Conservation (phyloP, 2,113 vertebrate species). For the Smithornis capensis region DNA sequence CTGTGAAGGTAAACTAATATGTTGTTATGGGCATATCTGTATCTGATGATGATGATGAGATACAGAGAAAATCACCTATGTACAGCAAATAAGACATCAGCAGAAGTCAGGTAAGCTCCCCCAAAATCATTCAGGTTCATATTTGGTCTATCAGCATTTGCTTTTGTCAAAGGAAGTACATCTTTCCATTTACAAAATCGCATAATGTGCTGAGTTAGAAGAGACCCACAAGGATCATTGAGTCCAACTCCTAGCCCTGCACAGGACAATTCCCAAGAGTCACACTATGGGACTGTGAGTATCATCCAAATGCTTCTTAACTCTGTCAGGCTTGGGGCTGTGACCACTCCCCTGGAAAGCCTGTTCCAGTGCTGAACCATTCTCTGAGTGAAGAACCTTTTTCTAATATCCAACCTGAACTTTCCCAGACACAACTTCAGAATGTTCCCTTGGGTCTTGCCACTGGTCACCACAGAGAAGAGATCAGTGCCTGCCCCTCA, state of each 20-base stretch:
- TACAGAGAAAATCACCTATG: neutral
- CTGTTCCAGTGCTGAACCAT: fast-evolving
- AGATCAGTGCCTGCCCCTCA: neutral
- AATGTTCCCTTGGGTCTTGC: fast-evolving
- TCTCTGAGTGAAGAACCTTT: neutral
- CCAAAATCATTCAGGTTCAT: neutral
- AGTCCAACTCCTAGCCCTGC: neutral
- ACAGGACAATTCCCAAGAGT: neutral
- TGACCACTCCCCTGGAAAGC: neutral
- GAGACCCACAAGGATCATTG: fast-evolving
- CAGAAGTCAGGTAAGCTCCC: neutral
- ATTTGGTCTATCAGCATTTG: neutral
- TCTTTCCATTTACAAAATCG: neutral
- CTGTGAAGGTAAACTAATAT: neutral
- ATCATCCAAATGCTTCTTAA: neutral
- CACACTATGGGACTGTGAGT: neutral
- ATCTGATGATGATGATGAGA: neutral
- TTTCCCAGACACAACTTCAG: neutral
- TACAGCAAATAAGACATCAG: neutral
- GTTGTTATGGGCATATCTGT: neutral
- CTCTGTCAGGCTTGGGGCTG: neutral
- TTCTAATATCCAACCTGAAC: neutral
- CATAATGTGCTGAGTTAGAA: neutral
- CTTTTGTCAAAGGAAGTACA: neutral
- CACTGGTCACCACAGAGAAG: neutral